phyloP scores from a whole-genome alignment of 2,888 invertebrate species.

The Villa cingulata region DNA sequence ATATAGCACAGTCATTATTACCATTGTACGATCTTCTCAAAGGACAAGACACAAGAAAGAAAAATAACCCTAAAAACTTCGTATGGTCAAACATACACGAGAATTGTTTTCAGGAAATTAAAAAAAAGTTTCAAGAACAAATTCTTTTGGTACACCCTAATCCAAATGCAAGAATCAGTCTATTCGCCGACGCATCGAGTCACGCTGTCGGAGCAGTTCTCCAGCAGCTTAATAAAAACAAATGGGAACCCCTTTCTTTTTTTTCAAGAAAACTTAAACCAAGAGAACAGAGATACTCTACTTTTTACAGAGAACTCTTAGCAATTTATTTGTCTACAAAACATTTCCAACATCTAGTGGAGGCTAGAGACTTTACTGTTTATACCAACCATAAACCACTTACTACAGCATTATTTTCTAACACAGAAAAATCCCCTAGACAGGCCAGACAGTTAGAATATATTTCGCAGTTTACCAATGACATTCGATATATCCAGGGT shows the following conservation, averaged over 20 bases:
- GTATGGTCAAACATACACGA: too few species aligned
- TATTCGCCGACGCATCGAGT: background rate
- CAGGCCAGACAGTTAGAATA: too few species aligned
- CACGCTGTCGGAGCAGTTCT: background rate
- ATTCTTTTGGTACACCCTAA: background rate
- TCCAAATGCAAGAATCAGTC: background rate
- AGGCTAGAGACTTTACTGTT: background rate
- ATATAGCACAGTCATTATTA: too few species aligned
- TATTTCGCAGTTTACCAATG: background rate
- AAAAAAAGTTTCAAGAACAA: too few species aligned
- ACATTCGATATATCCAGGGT: background rate
- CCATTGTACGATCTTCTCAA: too few species aligned
- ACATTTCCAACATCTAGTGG: background rate
- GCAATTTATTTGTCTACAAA: background rate
- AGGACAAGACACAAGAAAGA: too few species aligned
- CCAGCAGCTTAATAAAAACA: background rate
- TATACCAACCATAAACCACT: background rate
- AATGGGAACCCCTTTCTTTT: background rate
- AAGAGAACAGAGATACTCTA: background rate
- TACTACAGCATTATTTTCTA: too few species aligned
- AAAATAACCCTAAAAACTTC: too few species aligned
- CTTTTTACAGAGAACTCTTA: background rate
- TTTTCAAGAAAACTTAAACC: background rate
- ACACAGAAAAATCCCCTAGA: too few species aligned
- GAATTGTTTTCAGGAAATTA: too few species aligned